Conservation (phyloP, 2,888 invertebrate genomes). For the Dryomyza anilis region DNA sequence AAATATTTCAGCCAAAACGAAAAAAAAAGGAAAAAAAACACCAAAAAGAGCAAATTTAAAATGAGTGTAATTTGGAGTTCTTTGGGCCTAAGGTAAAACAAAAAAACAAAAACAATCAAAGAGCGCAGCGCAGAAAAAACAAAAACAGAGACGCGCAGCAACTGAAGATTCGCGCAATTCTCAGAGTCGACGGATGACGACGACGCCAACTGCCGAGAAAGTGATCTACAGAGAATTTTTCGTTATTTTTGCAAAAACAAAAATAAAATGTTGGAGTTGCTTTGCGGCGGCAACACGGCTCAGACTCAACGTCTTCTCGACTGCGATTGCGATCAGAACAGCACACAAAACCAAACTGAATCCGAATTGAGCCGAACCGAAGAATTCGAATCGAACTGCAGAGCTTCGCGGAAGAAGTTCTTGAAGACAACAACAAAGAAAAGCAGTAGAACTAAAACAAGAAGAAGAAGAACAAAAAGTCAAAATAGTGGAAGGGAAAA, state of each 20-base stretch:
- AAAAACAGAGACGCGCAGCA: no score
- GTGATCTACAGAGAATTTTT: background rate
- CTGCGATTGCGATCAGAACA: no score
- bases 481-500: constrained; percentile 25
- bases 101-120: background rate
- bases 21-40: background rate
- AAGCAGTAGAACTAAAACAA: constrained; percentile 14
- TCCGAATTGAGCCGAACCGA: constrained; percentile 2
- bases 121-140: background rate
- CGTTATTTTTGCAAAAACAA: background rate
- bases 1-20: background rate
- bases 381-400: constrained; percentile 33
- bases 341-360: background rate
- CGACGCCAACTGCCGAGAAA: background rate
- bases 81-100: background rate
- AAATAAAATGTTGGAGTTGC: no score
- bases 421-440: background rate
- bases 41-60: background rate
- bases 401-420: constrained; percentile 13
- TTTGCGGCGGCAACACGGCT: no score
- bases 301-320: no score
- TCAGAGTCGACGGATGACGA: background rate
- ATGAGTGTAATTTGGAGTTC: background rate
- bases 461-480: constrained; percentile 15
- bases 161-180: background rate